Base-by-base conservation (phyloP, 1,140 invertebrate genomes). In the Drosophila lowei region DNA sequence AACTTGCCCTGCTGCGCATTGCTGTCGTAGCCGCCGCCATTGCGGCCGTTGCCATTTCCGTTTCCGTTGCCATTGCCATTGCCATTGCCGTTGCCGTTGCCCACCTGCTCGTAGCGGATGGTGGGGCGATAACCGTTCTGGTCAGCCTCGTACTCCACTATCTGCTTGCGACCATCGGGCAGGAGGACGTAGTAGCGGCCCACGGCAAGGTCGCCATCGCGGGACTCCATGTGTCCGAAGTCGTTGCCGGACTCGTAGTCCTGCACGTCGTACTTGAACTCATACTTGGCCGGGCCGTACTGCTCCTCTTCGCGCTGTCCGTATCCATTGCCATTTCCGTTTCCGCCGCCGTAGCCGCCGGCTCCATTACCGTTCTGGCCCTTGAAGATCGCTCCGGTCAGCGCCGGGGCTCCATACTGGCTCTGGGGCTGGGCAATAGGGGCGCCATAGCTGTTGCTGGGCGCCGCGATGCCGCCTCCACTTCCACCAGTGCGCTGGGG, bases 141-240 rank as follows among this genome's bases (percentile, higher is more conserved):
- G 72, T 96, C 95, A 9, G 95, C 95, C 79, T 94, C 94, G 90
- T 97, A 97, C 72, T 95, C 94, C 0, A 97, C 96, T 54, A 95
- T 93, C 92, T 96, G 95, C 78, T 94, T 94, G 68, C 95, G 94
- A 57, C 95, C 95, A 91, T 96, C 95, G 67, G 95, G 95, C 49
- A 96, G 91, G 3, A 95, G 92, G 0, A 96, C 95, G 79, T 94
- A 95, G 91, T 96, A 96, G 55, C 94, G 92, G 49, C 95, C 95
- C 55, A 94, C 92, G 47, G 94, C 94, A 15, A 93, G 92, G 76
- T 95, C 94, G 34, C 95, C 95, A 77, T 94, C 93, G 34, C 95
- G 93, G 1, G 93, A 92, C 85, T 96, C 95, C 88, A 95, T 93
- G 91, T 96, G 95, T 0, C 94, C 94, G 70, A 95, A 96, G 76